These are phyloP conservation scores for Ifrita kowaldi DNA, from an alignment of 2,113 vertebrate genomes.

Conservation along the genomic window DNA sequence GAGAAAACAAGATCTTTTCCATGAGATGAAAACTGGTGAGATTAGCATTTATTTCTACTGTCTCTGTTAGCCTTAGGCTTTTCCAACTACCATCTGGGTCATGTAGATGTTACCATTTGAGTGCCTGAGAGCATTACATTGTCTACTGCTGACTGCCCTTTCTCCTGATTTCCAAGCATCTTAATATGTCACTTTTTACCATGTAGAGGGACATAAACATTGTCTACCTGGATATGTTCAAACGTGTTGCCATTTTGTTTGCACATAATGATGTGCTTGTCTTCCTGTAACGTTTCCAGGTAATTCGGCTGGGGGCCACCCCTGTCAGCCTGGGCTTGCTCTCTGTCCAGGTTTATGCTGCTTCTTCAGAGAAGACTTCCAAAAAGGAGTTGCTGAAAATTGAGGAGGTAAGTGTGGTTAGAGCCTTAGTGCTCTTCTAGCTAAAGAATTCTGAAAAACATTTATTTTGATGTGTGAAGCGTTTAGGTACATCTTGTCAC, in stretches of 20 bases:
- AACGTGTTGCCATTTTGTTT: not conserved
- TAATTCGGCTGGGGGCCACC: conserved; percentile 72
- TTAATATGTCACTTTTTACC: not conserved
- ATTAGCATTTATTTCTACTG: not conserved
- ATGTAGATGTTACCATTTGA: not conserved
- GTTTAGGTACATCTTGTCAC: not conserved
- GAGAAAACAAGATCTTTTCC: not conserved
- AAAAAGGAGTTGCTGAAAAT: conserved; percentile 71
- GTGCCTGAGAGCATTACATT: not conserved
- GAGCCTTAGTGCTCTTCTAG: not conserved
- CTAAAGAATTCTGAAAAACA: not conserved
- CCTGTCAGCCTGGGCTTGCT: conserved; percentile 75
- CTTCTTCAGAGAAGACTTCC: conserved; percentile 72
- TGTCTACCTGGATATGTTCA: not conserved
- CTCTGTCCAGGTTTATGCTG: conserved; percentile 77
- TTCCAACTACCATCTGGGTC: not conserved
- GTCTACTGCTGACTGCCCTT: not conserved
- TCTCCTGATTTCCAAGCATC: not conserved
- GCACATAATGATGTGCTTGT: not conserved
- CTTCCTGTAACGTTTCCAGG: conserved; percentile 62
- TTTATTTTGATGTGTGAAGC: not conserved
- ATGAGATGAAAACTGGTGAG: not conserved
- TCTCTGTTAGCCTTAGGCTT: not conserved
- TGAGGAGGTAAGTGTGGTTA: conserved; percentile 78
- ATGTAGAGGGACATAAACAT: not conserved